Evolutionary conservation across 2,888 invertebrate genomes (phyloP).

Genomic region (Drosophila paramelanica): DNA sequence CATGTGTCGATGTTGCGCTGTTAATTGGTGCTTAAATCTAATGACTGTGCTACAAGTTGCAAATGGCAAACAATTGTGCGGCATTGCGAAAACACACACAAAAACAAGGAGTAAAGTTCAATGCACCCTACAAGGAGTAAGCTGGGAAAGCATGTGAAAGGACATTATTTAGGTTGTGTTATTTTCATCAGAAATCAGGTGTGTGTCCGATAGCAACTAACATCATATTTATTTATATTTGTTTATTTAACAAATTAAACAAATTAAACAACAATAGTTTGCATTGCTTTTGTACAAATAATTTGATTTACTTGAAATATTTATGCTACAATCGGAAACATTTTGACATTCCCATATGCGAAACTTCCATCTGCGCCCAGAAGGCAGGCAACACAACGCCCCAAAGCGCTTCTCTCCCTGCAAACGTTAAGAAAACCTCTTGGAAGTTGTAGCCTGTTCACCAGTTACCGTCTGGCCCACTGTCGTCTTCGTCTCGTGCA

Average conservation of each 20-base stretch:
- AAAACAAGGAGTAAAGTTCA: background rate
- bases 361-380: constrained; percentile 34
- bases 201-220: constrained; percentile 12
- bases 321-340: constrained; percentile 44
- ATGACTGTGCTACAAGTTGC: constrained; percentile 55
- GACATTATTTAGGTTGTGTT: background rate
- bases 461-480: constrained; percentile 12
- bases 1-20: constrained; percentile 13
- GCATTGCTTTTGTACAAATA: no score
- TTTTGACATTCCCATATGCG: constrained; percentile 8
- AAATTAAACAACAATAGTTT: no score
- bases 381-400: constrained; percentile 40
- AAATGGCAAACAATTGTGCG: constrained; percentile 13
- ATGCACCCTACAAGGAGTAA: background rate
- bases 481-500: background rate
- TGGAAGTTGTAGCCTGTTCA: constrained; percentile 20
- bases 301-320: constrained; percentile 15
- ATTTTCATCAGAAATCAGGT: background rate
- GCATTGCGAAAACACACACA: background rate
- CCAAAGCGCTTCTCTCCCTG: constrained; percentile 17
- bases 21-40: constrained; percentile 75
- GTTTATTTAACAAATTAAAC: no score
- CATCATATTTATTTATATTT: background rate
- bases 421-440: constrained; percentile 39
- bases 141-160: no score